These are phyloP conservation scores for Xerus inauris DNA, from an alignment of 2,113 vertebrate genomes.

Conservation along the genomic window DNA sequence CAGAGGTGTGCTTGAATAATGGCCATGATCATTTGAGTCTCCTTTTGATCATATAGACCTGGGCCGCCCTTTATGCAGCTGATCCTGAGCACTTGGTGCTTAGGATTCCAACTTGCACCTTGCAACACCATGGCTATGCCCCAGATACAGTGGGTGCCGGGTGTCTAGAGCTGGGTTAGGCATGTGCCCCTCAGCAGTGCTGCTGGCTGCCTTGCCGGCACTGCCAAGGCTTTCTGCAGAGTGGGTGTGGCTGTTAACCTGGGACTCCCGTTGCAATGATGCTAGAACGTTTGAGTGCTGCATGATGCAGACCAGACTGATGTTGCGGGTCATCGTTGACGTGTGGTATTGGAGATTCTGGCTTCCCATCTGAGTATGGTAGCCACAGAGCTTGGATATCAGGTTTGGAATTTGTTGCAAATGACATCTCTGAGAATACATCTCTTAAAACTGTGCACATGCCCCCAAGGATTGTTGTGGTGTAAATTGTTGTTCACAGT, in stretches of 20 bases:
- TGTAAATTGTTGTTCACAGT: not conserved
- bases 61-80: not conserved
- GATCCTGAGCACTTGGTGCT: not conserved
- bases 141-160: fast-evolving
- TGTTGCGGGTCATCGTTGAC: not conserved
- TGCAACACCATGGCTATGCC: fast-evolving
- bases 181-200: fast-evolving
- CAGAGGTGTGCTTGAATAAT: fast-evolving
- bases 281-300: not conserved
- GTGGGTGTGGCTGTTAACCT: fast-evolving
- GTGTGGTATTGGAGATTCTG: not conserved
- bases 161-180: not conserved
- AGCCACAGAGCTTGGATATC: not conserved
- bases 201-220: too few species aligned
- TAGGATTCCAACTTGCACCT: not conserved
- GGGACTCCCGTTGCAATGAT: not conserved
- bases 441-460: not conserved
- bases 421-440: not conserved
- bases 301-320: fast-evolving
- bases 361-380: fast-evolving
- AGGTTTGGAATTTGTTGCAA: not conserved
- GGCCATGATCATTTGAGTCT: not conserved
- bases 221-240: not conserved
- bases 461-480: too few species aligned
- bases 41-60: not conserved